Percentiles rank a stretch among this genome's conserved stretches.
These are phyloP conservation scores for Mythimna impura DNA, from an alignment of 2,888 invertebrate species.

Conservation along the genomic window DNA sequence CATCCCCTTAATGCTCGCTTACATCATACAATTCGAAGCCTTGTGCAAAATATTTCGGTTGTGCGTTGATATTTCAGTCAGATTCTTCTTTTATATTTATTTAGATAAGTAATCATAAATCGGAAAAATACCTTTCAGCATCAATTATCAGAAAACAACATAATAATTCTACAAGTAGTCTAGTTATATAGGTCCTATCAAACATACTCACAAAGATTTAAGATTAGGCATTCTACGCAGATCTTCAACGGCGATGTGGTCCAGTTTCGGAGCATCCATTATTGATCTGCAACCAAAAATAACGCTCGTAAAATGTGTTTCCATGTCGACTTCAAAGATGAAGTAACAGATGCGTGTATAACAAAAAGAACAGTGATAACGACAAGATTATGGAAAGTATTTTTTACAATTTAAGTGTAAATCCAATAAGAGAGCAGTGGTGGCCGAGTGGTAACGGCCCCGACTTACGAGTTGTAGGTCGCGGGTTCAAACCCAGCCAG, in stretches of 20 bases:
- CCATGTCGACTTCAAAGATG: constrained; percentile 4
- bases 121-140: not conserved
- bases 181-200: constrained; percentile 13
- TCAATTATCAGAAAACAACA: not conserved
- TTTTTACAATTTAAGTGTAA: not conserved
- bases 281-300: constrained; percentile 87
- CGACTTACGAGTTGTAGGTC: no score
- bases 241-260: constrained; percentile 90
- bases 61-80: no score
- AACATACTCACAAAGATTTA: constrained; percentile 90
- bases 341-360: not conserved
- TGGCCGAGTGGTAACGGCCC: no score
- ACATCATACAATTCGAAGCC: no score
- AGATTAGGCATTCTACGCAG: constrained; percentile 91
- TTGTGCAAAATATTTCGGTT: no score
- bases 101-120: no score
- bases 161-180: constrained; percentile 8
- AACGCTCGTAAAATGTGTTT: constrained; percentile 28
- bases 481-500: no score
- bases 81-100: no score
- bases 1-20: no score
- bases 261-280: constrained; percentile 89
- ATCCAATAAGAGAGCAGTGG: not conserved
- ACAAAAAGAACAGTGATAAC: constrained; percentile 3
- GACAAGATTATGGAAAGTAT: not conserved